These are phyloP conservation scores for Tamandua tetradactyla DNA, from an alignment of 2,797 vertebrate species.

Conservation along the genomic window DNA sequence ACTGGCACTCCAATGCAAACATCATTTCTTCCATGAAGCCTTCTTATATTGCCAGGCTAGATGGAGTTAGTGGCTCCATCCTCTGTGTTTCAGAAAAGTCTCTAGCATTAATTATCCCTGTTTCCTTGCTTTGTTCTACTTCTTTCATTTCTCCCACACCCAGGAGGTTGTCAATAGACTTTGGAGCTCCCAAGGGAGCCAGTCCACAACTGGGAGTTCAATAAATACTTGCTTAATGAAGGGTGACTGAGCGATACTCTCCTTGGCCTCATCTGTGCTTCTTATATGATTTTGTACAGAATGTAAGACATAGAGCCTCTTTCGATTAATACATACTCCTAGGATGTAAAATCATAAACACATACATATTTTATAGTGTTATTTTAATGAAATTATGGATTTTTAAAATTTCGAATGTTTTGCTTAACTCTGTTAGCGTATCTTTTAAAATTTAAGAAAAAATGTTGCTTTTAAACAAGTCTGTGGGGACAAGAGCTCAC, in stretches of 20 bases:
- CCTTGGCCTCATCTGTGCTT: neutral
- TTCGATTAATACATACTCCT: neutral
- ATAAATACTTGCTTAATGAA: neutral
- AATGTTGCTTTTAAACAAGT: neutral
- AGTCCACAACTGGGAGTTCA: neutral
- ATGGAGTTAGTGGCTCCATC: neutral
- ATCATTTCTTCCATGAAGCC: neutral
- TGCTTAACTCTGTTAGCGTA: neutral
- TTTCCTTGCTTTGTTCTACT: neutral
- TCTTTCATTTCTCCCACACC: conserved; percentile 18
- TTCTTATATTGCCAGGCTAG: neutral
- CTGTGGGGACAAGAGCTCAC: neutral
- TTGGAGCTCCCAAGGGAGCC: neutral
- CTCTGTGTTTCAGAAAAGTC: neutral
- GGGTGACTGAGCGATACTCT: neutral
- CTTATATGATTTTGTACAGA: neutral
- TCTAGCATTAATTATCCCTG: neutral
- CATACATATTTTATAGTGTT: neutral
- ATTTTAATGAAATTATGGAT: neutral
- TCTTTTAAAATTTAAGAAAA: conserved; percentile 1
- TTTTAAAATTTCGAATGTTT: conserved; percentile 28
- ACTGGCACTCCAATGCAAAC: conserved; percentile 13
- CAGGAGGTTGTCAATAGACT: neutral
- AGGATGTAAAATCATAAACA: conserved; percentile 50
- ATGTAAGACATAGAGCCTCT: neutral